These are phyloP conservation scores for Campoplex nolae DNA, from an alignment of 2,888 invertebrate species.

Conservation along the genomic window DNA sequence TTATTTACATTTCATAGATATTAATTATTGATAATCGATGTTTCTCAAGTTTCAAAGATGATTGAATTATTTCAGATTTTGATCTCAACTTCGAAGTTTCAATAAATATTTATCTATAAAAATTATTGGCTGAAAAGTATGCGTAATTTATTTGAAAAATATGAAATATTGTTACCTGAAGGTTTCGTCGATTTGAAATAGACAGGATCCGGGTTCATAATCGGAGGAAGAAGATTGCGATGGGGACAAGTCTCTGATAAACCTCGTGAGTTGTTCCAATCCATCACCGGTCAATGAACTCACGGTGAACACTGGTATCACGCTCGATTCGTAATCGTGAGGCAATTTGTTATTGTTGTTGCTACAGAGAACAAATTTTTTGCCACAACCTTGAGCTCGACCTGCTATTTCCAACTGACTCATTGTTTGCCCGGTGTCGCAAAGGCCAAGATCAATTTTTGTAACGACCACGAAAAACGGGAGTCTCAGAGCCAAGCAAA, in stretches of 20 bases:
- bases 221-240: constrained; percentile 77
- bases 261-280: constrained; percentile 92
- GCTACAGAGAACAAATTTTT: constrained; percentile 77
- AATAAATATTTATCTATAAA: not conserved
- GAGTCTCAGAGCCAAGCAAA: constrained; percentile 92
- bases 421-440: constrained; percentile 78
- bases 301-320: constrained; percentile 93
- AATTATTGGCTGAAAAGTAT: not conserved
- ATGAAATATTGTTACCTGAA: constrained; percentile 85
- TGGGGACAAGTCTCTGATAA: constrained; percentile 92
- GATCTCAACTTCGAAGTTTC: not conserved
- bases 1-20: no score
- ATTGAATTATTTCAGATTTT: not conserved
- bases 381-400: constrained; percentile 79
- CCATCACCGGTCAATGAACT: constrained; percentile 96
- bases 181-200: constrained; percentile 97
- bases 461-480: constrained; percentile 98
- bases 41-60: no score
- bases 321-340: constrained; percentile 77
- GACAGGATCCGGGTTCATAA: constrained; percentile 82
- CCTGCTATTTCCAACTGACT: constrained; percentile 78
- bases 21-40: no score
- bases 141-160: not conserved
- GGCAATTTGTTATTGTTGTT: constrained; percentile 68
- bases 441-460: constrained; percentile 94